Evolutionary conservation across 1,140 invertebrate species (phyloP).

Genomic region (Caenorhabditis tropicalis): DNA sequence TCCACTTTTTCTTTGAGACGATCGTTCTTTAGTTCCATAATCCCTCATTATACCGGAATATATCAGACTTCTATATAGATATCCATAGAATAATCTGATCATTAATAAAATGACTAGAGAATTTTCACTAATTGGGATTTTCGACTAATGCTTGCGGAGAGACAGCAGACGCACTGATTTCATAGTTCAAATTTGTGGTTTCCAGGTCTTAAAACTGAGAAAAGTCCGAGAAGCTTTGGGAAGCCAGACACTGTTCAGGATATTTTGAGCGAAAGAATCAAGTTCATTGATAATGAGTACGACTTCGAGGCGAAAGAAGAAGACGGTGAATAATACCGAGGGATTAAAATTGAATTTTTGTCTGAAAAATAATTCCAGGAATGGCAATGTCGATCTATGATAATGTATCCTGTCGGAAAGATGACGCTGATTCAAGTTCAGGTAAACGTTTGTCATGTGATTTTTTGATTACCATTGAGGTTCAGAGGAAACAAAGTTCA

Average conservation of each 20-base stretch:
- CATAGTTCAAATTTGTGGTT: neutral
- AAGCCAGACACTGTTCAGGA: slow-evolving; percentile 12
- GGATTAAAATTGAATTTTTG: neutral
- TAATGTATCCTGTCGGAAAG: slow-evolving; percentile 11
- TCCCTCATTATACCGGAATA: neutral
- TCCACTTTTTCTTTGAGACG: neutral
- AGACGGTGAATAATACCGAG: neutral
- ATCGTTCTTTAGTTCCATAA: neutral
- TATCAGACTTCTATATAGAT: neutral
- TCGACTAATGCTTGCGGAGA: neutral
- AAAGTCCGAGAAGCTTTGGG: neutral
- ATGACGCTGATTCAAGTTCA: slow-evolving; percentile 22
- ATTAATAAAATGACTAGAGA: neutral
- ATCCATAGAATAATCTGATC: neutral
- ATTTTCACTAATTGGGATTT: neutral
- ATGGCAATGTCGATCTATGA: slow-evolving; percentile 19
- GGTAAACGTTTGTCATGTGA: neutral
- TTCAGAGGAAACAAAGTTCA: slow-evolving; percentile 29
- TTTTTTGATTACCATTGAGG: neutral
- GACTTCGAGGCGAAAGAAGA: slow-evolving; percentile 12
- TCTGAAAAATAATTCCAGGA: neutral
- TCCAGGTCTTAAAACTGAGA: slow-evolving; percentile 11
- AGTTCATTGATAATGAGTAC: slow-evolving; percentile 20
- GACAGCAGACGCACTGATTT: neutral
- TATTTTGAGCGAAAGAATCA: slow-evolving; percentile 25